A percentile compares a stretch with the other conserved stretches of the same genome.
Evolutionary conservation across 2,113 vertebrate genomes (phyloP).

Genomic region (Pogona vitticeps): DNA sequence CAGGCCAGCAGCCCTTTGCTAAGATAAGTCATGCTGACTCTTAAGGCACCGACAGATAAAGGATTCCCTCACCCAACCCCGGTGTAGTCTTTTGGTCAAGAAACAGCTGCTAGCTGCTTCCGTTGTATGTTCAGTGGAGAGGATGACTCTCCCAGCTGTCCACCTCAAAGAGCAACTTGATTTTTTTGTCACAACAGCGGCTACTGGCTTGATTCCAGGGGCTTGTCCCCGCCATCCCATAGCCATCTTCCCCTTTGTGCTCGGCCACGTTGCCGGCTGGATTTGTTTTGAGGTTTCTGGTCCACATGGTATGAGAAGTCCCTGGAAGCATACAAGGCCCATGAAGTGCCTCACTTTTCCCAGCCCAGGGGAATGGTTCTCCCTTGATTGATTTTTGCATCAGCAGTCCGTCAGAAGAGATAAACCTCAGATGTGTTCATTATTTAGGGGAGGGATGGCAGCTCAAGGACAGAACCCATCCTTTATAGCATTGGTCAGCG

Average conservation of each 20-base stretch:
- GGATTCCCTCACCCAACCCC: slow-evolving; percentile 1
- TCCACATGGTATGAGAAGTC: neutral
- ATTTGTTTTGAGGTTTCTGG: neutral
- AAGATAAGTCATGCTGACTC: neutral
- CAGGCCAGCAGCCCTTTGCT: neutral
- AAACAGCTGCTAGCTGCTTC: neutral
- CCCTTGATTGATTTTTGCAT: slow-evolving; percentile 49
- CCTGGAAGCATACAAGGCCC: neutral
- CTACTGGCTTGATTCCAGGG: neutral
- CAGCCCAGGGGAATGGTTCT: neutral
- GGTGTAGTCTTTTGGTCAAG: slow-evolving; percentile 39
- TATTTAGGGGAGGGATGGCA: neutral
- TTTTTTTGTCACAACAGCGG: neutral
- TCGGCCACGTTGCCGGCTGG: neutral
- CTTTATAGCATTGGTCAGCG: no score
- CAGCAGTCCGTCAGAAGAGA: slow-evolving; percentile 33
- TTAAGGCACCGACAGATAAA: slow-evolving; percentile 46
- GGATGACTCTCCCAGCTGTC: neutral
- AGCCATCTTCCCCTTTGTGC: neutral
- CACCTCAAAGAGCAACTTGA: no score
- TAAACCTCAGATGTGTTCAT: slow-evolving; percentile 12
- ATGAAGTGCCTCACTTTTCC: neutral
- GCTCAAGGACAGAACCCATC: no score
- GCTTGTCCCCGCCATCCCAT: neutral
- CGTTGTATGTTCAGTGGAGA: no score